These are phyloP conservation scores for Aphelocoma californica DNA, from an alignment of 2,797 vertebrate species.

Conservation along the genomic window DNA sequence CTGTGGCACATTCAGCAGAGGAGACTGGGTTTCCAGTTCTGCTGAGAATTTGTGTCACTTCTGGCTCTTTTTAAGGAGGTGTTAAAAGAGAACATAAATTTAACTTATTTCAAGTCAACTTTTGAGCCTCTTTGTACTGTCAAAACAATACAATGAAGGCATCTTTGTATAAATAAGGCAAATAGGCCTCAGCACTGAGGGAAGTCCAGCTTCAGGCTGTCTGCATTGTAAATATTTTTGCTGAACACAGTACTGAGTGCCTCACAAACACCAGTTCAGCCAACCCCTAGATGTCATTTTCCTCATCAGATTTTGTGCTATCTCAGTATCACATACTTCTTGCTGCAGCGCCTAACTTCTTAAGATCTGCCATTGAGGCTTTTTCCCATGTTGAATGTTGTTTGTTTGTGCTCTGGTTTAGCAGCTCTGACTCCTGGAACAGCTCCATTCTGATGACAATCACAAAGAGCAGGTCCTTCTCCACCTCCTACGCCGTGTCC, in stretches of 20 bases:
- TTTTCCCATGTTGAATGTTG: neutral
- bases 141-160: neutral
- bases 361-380: neutral
- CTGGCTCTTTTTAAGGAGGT: neutral
- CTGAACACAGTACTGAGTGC: neutral
- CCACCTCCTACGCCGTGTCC: conserved; percentile 81
- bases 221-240: neutral
- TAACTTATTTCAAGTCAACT: neutral
- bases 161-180: neutral
- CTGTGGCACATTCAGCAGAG: neutral
- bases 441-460: conserved; percentile 83
- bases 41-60: neutral
- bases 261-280: neutral
- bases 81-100: neutral
- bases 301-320: neutral
- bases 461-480: conserved; percentile 90
- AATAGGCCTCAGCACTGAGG: neutral
- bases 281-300: neutral
- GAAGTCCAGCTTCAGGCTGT: neutral
- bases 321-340: neutral
- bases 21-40: neutral
- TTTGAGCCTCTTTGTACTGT: neutral
- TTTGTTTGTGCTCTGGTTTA: conserved; percentile 32
- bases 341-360: neutral
- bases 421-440: conserved; percentile 78